A percentile compares a stretch with the other conserved stretches of the same genome.
Evolutionary conservation across 2,888 invertebrate species (phyloP).

Genomic region (Pterostichus madidus): DNA sequence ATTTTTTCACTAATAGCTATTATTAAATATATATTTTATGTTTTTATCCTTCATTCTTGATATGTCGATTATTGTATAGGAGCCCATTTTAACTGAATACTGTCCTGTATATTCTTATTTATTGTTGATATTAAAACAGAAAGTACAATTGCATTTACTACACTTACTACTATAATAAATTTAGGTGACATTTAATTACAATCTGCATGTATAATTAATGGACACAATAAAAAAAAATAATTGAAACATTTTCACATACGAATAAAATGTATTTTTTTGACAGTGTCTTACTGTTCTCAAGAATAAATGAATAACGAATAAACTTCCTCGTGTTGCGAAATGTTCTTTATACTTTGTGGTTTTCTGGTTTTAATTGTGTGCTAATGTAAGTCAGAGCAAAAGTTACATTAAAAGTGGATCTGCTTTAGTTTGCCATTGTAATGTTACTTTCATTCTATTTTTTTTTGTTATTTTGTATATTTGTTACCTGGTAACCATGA

Average conservation of each 20-base stretch:
- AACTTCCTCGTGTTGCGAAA: conserved; percentile 17
- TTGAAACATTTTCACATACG: too few species aligned
- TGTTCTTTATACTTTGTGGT: conserved; percentile 2
- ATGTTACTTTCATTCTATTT: conserved; percentile 24
- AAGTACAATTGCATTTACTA: background rate
- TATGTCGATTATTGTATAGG: too few species aligned
- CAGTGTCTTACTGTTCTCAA: background rate
- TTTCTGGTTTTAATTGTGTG: conserved; percentile 28
- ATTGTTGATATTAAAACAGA: conserved; percentile 14
- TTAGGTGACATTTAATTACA: background rate
- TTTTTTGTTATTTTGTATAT: conserved; percentile 10
- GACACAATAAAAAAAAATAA: too few species aligned
- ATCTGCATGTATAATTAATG: background rate
- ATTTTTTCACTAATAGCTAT: too few species aligned
- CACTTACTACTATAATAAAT: background rate
- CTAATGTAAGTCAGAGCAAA: conserved; percentile 24
- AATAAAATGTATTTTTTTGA: too few species aligned
- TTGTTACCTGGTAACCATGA: conserved; percentile 23
- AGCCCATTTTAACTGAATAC: background rate
- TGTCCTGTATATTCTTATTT: background rate
- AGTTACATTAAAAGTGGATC: background rate
- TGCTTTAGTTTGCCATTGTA: conserved; percentile 9
- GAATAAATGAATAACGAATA: conserved; percentile 11
- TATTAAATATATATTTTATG: too few species aligned
- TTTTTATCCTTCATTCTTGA: too few species aligned